phyloP scores from a whole-genome alignment of 2,888 invertebrate genomes.

The Bhutanitis thaidina region DNA sequence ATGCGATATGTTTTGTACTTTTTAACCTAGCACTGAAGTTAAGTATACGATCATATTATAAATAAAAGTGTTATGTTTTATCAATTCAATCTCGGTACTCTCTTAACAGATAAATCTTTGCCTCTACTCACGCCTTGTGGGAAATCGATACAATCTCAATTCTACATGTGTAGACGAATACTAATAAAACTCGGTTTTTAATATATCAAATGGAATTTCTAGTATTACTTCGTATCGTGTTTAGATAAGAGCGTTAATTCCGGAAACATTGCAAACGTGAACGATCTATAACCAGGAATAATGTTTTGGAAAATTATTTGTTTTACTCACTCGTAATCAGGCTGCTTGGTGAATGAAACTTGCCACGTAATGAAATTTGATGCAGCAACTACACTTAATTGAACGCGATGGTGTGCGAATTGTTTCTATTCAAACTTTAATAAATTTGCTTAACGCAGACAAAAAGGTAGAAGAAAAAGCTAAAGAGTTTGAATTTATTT shows the following conservation, averaged over 20 bases:
- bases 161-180: background rate
- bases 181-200: conserved; percentile 4
- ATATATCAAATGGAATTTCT: background rate
- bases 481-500: too few relatives aligned
- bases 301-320: background rate
- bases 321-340: background rate
- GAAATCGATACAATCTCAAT: conserved; percentile 1
- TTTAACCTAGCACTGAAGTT: too few relatives aligned
- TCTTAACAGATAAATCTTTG: background rate
- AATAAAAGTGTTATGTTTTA: background rate
- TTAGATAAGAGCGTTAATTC: conserved; percentile 13
- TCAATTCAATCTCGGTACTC: background rate
- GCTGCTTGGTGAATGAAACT: background rate
- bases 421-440: too few relatives aligned
- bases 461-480: too few relatives aligned
- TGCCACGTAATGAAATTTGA: background rate
- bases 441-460: too few relatives aligned
- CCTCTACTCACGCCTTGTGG: background rate
- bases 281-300: background rate
- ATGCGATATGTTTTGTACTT: too few relatives aligned
- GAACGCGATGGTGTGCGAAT: background rate
- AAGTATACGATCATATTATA: too few relatives aligned
- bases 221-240: background rate
- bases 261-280: background rate
- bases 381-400: background rate